Percentiles rank a stretch among this genome's conserved stretches.
Evolutionary conservation across 2,113 vertebrate species (phyloP).

Genomic region (Garra rufa): DNA sequence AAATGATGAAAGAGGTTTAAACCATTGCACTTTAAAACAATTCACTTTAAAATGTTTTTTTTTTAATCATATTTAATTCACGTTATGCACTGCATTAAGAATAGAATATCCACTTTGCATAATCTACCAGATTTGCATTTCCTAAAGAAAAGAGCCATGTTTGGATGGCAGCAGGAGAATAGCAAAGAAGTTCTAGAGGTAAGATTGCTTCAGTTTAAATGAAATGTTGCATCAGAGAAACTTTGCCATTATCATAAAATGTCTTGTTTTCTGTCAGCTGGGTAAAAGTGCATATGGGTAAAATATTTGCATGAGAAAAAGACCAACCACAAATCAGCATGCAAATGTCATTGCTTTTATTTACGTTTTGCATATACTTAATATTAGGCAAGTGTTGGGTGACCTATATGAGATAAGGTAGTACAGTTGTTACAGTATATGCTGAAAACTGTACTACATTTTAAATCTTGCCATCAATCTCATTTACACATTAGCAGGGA

Average conservation of each 20-base stretch:
- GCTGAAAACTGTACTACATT: background rate
- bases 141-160: background rate
- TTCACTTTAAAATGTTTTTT: no score
- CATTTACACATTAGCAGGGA: background rate
- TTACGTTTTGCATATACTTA: background rate
- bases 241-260: background rate
- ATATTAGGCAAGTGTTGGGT: background rate
- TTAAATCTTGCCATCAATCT: background rate
- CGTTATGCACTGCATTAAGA: background rate
- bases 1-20: background rate
- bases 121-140: slow-evolving; percentile 13
- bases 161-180: background rate
- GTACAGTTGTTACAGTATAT: no score
- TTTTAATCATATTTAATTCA: background rate
- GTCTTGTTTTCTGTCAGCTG: background rate
- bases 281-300: background rate
- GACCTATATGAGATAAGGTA: no score
- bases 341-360: background rate
- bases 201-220: slow-evolving; percentile 1
- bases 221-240: background rate
- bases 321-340: background rate
- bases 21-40: background rate
- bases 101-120: slow-evolving; percentile 1
- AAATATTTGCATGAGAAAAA: background rate
- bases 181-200: background rate